Base-by-base conservation (phyloP, 2,113 vertebrate species). In the Corydoras maculifer region DNA sequence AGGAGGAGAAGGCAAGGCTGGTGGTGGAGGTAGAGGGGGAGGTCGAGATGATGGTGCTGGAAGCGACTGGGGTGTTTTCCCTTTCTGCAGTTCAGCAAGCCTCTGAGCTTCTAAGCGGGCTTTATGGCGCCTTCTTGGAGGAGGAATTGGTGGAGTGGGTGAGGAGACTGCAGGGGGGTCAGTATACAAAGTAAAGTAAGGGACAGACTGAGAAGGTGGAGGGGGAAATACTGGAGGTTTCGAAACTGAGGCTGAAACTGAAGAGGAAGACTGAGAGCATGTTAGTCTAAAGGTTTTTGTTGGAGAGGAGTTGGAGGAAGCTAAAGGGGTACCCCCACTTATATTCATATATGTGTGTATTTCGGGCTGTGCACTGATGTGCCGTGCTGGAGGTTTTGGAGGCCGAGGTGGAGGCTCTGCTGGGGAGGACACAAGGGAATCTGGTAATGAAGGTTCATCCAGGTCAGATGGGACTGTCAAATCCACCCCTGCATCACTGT, bases 401-500 rank as follows among this genome's bases (percentile, higher is more conserved):
- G 89, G 89, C 51, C 88, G 79, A 0, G 88, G 88, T 31, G 89
- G 88, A 0, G 79, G 86, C 60, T 87, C 84, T 0, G 81, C 58
- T 0, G 90, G 89, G 5, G 90, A 90, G 6, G 86, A 75, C 2
- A 81, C 82, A 54, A 88, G 84, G 14, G 88, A 89, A 76, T 91
- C 87, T 1, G 86, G 83, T 49, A 53, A 77, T 0, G 85, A 79
- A n/a, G 84, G 81, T 53, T 91, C 89, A 12, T 90, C 89, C 7
- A 84, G 77, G 65, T 91, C 90, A 61, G 90, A 91, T 0, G 87
- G 88, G 64, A 82, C 89, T 2, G 83, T 88, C 58, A 91, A 83
- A 75, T 90, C 89, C 1, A 90, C 90, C 31, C 89, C 89, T 3
- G 88, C 88, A n/a, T 91, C 90, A 0, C 87, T 90, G 72, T 87